Conservation (phyloP, 1,140 invertebrate species). For the Wasmannia auropunctata region DNA sequence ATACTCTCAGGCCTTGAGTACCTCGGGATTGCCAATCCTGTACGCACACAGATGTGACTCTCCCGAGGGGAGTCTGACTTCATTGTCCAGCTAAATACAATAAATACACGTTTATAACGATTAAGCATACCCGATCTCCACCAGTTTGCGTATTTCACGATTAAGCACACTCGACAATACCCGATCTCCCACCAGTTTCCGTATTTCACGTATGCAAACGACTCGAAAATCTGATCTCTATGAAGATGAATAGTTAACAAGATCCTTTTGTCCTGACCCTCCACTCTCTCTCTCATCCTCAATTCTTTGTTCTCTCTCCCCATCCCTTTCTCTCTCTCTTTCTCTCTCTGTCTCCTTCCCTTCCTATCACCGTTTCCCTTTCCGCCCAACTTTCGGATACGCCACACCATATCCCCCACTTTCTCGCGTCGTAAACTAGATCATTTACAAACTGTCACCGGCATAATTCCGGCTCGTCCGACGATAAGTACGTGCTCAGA, state of each 20-base stretch:
- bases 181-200: neutral
- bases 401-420: slow-evolving; percentile 41
- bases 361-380: slow-evolving; percentile 57
- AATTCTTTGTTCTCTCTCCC: slow-evolving; percentile 32
- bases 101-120: neutral
- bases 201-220: neutral
- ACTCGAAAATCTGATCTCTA: slow-evolving; percentile 70
- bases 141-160: neutral
- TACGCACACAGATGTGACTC: neutral
- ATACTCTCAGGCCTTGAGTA: neutral
- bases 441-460: slow-evolving; percentile 81
- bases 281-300: neutral
- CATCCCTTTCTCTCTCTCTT: slow-evolving; percentile 31
- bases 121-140: neutral
- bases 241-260: slow-evolving; percentile 77
- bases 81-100: neutral
- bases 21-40: neutral
- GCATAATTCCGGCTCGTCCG: slow-evolving; percentile 61
- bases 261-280: slow-evolving; percentile 42
- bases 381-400: slow-evolving; percentile 52
- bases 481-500: slow-evolving; percentile 46
- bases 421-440: slow-evolving; percentile 74
- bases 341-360: slow-evolving; percentile 5
- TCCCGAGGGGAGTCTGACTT: neutral
- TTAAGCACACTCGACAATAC: neutral